These are phyloP conservation scores for Leptinotarsa rubiginosa DNA, from an alignment of 2,888 invertebrate genomes.

Conservation along the genomic window DNA sequence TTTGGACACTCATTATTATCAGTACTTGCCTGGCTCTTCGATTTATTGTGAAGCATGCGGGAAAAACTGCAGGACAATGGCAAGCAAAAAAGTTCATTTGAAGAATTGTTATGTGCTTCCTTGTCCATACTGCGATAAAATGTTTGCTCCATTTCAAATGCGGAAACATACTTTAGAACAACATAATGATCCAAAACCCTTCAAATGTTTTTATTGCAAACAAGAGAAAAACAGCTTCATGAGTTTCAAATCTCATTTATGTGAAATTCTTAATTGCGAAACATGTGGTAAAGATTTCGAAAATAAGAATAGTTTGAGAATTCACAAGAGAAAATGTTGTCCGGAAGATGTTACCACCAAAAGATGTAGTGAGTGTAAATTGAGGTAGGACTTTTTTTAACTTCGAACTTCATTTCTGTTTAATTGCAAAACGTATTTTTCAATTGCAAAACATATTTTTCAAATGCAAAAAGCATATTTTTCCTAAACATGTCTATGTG, in stretches of 20 bases:
- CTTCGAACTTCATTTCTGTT: no score
- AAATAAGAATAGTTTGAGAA: background rate
- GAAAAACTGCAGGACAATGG: background rate
- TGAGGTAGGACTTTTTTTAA: background rate
- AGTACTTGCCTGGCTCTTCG: conserved; percentile 13
- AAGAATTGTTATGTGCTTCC: conserved; percentile 5
- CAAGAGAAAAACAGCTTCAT: background rate
- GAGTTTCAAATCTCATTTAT: conserved; percentile 1
- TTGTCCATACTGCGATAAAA: conserved; percentile 20
- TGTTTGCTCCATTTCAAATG: conserved; percentile 3
- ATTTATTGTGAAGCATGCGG: conserved; percentile 9
- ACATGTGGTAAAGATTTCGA: background rate
- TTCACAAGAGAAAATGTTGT: background rate
- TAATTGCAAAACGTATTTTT: no score
- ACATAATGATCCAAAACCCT: conserved; percentile 17
- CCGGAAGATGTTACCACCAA: background rate
- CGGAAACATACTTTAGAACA: background rate
- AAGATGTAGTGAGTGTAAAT: conserved; percentile 1
- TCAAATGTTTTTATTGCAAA: conserved; percentile 18
- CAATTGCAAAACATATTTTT: no score
- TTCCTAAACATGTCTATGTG: no score
- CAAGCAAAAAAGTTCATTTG: conserved; percentile 5
- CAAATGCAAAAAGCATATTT: no score
- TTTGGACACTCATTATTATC: background rate
- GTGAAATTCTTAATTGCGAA: background rate